Percentiles rank a stretch among this genome's conserved stretches.
These are phyloP conservation scores for Isurus oxyrinchus DNA, from an alignment of 2,113 vertebrate species.

Conservation along the genomic window DNA sequence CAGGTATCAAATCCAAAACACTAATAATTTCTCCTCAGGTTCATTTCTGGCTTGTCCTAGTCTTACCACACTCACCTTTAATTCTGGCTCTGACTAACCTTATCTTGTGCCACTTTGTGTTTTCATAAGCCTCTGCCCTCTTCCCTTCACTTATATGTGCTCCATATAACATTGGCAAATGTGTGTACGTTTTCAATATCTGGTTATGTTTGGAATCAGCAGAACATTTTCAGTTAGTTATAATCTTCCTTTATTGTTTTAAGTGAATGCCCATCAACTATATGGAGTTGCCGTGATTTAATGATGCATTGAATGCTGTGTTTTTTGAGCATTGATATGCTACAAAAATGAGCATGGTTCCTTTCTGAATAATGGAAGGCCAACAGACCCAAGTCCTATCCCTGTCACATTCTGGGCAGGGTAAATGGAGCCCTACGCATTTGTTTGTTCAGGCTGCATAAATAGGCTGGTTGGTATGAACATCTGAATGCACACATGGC, in stretches of 20 bases:
- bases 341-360: not conserved
- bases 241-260: not conserved
- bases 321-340: not conserved
- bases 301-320: not conserved
- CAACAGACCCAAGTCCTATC: not conserved
- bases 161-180: conserved; percentile 3
- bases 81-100: not conserved
- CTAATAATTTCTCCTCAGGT: not conserved
- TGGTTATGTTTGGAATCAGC: not conserved
- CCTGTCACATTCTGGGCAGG: not conserved
- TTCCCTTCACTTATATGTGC: not conserved
- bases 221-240: not conserved
- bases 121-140: not conserved
- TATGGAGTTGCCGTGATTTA: not conserved
- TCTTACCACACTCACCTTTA: not conserved
- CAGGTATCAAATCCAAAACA: not conserved
- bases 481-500: not conserved
- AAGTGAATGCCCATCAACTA: not conserved
- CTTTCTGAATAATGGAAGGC: not conserved
- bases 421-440: not conserved
- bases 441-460: not conserved
- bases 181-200: not conserved
- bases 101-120: not conserved
- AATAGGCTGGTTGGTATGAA: not conserved
- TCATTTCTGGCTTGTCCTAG: not conserved